These are phyloP conservation scores for Pinctada fucata DNA, from an alignment of 2,888 invertebrate species.

Conservation along the genomic window DNA sequence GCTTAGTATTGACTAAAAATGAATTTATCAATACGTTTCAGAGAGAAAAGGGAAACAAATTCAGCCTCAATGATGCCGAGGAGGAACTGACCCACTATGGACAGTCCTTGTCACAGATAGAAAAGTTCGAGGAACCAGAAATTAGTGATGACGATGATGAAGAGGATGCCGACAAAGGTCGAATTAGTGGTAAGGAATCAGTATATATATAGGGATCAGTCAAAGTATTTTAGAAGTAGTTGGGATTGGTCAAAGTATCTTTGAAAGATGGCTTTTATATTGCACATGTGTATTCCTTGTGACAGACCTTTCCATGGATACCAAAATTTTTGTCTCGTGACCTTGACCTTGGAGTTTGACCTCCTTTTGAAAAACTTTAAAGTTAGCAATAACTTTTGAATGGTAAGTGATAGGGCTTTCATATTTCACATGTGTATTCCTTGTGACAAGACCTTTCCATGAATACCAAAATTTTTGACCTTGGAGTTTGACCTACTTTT, in stretches of 20 bases:
- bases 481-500: too few relatives aligned
- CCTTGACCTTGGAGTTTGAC: too few relatives aligned
- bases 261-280: background rate
- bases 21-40: background rate
- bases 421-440: too few relatives aligned
- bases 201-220: background rate
- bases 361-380: too few relatives aligned
- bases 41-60: constrained; percentile 80
- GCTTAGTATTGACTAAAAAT: background rate
- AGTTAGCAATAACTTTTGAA: too few relatives aligned
- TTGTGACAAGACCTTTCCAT: too few relatives aligned
- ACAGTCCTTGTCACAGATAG: constrained; percentile 90
- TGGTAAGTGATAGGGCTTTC: too few relatives aligned
- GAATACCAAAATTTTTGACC: too few relatives aligned
- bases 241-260: background rate
- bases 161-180: constrained; percentile 81
- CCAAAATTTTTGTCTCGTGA: too few relatives aligned
- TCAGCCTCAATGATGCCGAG: constrained; percentile 92
- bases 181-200: constrained; percentile 34
- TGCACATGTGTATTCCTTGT: too few relatives aligned
- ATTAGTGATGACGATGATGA: constrained; percentile 84
- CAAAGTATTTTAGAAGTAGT: too few relatives aligned
- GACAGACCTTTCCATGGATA: too few relatives aligned
- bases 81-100: constrained; percentile 91
- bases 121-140: constrained; percentile 90